Evolutionary conservation across 2,888 invertebrate species (phyloP), one percentile per base, ranked within the genome.

Genomic region (Drosophila phalerata): DNA sequence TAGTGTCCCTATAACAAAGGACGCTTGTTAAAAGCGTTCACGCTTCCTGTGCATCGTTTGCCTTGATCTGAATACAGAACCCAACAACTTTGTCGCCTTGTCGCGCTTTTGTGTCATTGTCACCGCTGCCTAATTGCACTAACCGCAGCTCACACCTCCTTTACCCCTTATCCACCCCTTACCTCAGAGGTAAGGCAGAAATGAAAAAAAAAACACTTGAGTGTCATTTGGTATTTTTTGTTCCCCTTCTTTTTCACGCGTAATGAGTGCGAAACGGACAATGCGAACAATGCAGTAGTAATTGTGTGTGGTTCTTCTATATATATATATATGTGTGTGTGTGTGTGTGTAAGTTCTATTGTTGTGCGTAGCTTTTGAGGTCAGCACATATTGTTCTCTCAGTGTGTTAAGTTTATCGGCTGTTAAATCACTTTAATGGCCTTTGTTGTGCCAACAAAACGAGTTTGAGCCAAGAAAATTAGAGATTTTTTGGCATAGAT

Each of bases 71-170:
- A 34, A 28, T 34, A 30, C 28, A 34, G 52, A 37, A 40, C 52
- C 58, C 69, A 28, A 37, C 60, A 77, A 69, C 74, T 82, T 69
- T 45, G 77, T 61, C 66, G 88, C 82, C 79, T 72, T 69, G 72
- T 72, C 80, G 84, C 86, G 86, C 78, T 88, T 88, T 86, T 86
- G 88, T 86, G 85, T 88, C 86, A 85, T 83, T 85, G 86, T 82
- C 89, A 76, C 77, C 89, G 85, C 71, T 70, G 75, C 79, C 85
- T 88, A 88, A 88, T 87, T 87, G 89, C 87, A 76, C 79, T 69
- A 86, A 84, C 85, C 80, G 53, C 81, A 70, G 45, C 43, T 64
- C 62, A 65, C 62, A 61, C 68, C 74, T 68, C 63, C 15, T 11
- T 5, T 4, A n/a, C 19, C 40, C 48, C 48, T 13, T 1, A 22